Conservation (phyloP, 2,113 vertebrate genomes). For the Psettodes erumei region DNA sequence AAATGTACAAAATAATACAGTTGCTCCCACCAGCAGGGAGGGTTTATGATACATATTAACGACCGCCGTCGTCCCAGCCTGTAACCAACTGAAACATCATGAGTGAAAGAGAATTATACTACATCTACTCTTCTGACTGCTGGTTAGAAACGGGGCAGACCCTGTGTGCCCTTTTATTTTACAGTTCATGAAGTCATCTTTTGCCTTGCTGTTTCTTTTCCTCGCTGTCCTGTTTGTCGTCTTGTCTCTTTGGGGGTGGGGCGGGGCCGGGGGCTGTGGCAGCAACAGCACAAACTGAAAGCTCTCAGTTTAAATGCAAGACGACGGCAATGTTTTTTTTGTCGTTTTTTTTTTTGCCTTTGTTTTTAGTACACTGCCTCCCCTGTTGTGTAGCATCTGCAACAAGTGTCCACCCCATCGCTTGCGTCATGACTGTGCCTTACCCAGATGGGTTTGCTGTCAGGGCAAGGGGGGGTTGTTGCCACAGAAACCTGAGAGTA, state of each 20-base stretch:
- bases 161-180: conserved; percentile 27
- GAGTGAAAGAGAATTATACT: conserved; percentile 54
- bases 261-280: conserved; percentile 9
- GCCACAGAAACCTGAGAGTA: conserved; percentile 77
- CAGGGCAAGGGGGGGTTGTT: conserved; percentile 51
- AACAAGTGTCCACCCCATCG: conserved; percentile 61
- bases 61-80: conserved; percentile 37
- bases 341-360: conserved; percentile 15
- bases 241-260: conserved; percentile 48
- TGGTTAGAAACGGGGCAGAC: conserved; percentile 68
- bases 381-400: conserved; percentile 49
- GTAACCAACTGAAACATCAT: conserved; percentile 54
- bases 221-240: conserved; percentile 59
- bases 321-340: conserved; percentile 31
- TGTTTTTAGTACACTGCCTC: conserved; percentile 22
- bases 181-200: conserved; percentile 62
- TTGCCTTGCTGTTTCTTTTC: conserved; percentile 48
- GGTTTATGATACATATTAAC: conserved; percentile 64
- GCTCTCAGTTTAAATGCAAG: conserved; percentile 52
- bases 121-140: conserved; percentile 53
- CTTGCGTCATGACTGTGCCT: conserved; percentile 20
- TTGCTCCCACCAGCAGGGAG: conserved; percentile 72
- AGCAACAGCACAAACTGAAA: conserved; percentile 43
- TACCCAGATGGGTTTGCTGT: conserved; percentile 40
- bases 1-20: conserved; percentile 81